These are phyloP conservation scores for Corbicula japonica DNA, from an alignment of 2,888 invertebrate species.

Conservation along the genomic window DNA sequence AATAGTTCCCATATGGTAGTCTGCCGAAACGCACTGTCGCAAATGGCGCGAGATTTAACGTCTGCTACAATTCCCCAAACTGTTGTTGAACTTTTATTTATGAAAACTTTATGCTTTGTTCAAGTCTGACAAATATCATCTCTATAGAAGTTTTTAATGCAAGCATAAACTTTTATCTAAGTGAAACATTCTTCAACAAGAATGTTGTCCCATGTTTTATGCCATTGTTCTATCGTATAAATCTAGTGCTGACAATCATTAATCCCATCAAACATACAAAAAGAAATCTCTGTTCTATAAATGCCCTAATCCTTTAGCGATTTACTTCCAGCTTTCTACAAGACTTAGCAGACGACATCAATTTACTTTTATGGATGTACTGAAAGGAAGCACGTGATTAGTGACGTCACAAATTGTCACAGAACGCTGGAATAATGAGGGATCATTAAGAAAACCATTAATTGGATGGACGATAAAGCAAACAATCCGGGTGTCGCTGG, in stretches of 20 bases:
- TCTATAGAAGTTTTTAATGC: no score
- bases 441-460: constrained; percentile 52
- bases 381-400: constrained; percentile 65
- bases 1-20: constrained; percentile 32
- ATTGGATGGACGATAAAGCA: constrained; percentile 51
- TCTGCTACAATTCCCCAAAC: no score
- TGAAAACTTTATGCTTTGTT: no score
- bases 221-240: no score
- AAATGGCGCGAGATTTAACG: neutral
- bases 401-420: constrained; percentile 60
- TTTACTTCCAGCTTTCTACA: neutral
- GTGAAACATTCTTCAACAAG: no score
- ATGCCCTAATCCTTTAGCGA: constrained; percentile 17
- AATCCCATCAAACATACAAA: neutral
- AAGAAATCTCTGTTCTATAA: neutral
- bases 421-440: constrained; percentile 46
- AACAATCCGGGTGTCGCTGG: constrained; percentile 46
- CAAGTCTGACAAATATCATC: no score
- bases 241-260: no score
- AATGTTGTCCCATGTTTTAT: no score
- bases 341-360: constrained; percentile 59
- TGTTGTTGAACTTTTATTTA: no score
- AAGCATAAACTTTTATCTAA: no score
- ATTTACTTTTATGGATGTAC: constrained; percentile 65
- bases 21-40: constrained; percentile 8